Evolutionary conservation across 2,888 invertebrate genomes (phyloP).

Genomic region (Leucoma salicis): DNA sequence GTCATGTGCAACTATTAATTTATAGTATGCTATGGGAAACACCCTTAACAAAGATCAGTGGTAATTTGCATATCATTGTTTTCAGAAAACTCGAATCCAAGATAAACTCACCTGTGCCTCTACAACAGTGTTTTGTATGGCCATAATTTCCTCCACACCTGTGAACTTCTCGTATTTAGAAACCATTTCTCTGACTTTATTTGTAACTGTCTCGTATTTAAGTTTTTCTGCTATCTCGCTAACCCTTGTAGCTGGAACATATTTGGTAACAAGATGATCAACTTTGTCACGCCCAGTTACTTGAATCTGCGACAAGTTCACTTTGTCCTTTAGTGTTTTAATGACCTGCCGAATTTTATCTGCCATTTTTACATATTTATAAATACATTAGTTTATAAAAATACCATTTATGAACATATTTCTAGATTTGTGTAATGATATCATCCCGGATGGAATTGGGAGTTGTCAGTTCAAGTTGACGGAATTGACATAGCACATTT

Average conservation of each 20-base stretch:
- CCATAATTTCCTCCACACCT: constrained; percentile 89
- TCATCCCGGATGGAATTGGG: constrained; percentile 31
- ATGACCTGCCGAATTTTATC: constrained; percentile 65
- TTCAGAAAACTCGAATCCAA: too few species aligned
- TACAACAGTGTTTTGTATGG: constrained; percentile 88
- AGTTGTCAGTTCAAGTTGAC: constrained; percentile 12
- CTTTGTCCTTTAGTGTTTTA: constrained; percentile 61
- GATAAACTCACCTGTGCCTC: constrained; percentile 79
- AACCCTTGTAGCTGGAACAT: constrained; percentile 59
- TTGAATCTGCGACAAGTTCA: constrained; percentile 51
- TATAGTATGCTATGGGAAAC: too few species aligned
- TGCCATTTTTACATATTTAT: constrained; percentile 70
- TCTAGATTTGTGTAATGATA: constrained; percentile 41
- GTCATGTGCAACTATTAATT: too few species aligned
- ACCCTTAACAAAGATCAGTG: too few species aligned
- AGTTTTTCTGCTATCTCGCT: constrained; percentile 66
- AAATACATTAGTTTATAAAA: constrained; percentile 30
- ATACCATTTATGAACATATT: constrained; percentile 30
- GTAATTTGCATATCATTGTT: too few species aligned
- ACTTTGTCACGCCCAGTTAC: constrained; percentile 55
- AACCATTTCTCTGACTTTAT: constrained; percentile 73
- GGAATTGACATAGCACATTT: constrained; percentile 5
- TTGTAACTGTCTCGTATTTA: constrained; percentile 54
- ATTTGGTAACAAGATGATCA: constrained; percentile 63
- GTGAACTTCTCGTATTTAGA: constrained; percentile 87